Conservation (phyloP, 1,140 invertebrate genomes). For the Chrysoperla carnea region DNA sequence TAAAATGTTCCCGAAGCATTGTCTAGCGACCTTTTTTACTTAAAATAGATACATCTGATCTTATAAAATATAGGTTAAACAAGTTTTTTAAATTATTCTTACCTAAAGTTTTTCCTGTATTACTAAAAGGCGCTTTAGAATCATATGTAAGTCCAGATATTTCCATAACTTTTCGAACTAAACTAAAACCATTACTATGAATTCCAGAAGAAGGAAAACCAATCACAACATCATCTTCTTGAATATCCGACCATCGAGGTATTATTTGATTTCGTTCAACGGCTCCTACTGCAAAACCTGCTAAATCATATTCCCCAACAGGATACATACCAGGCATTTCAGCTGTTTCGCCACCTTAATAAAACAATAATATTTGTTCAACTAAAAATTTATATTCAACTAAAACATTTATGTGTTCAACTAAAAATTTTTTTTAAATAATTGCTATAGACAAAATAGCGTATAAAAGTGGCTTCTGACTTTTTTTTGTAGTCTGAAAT, state of each 20-base stretch:
- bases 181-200: slow-evolving; percentile 93
- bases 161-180: slow-evolving; percentile 74
- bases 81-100: no score
- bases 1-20: no score
- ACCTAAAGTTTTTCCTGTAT: slow-evolving; percentile 37
- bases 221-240: slow-evolving; percentile 66
- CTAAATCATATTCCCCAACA: slow-evolving; percentile 78
- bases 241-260: slow-evolving; percentile 51
- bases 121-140: slow-evolving; percentile 63
- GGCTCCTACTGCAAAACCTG: slow-evolving; percentile 87
- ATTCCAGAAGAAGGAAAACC: slow-evolving; percentile 77
- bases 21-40: no score
- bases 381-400: not conserved
- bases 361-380: slow-evolving; percentile 2
- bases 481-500: no score
- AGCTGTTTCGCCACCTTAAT: slow-evolving; percentile 76
- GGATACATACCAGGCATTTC: slow-evolving; percentile 92
- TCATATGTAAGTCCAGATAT: slow-evolving; percentile 39
- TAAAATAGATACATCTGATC: no score
- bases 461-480: no score
- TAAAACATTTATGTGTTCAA: no score
- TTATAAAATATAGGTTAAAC: no score
- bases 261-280: slow-evolving; percentile 61
- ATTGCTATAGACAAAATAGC: no score
- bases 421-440: no score